phyloP scores from a whole-genome alignment of 2,113 vertebrate genomes.

The Dinomys branickii region DNA sequence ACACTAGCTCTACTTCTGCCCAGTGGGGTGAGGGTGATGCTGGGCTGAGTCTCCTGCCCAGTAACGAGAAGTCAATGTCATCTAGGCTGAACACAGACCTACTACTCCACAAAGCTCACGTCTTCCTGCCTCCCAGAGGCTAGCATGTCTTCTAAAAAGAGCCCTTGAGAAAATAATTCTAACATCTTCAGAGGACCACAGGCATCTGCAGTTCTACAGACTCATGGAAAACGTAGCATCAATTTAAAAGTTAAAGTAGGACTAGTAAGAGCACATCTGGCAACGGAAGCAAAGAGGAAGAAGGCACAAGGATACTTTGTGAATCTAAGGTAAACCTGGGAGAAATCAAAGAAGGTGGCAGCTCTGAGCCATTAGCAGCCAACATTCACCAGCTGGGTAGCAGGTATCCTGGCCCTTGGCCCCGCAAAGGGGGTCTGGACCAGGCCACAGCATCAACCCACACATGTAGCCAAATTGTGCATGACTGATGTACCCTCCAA shows the following conservation, averaged over 20 bases:
- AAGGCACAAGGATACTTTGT: neutral
- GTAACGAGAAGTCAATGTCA: neutral
- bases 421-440: neutral
- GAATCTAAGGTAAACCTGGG: neutral
- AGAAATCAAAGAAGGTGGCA: neutral
- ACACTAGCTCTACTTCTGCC: neutral
- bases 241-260: neutral
- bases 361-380: neutral
- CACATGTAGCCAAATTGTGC: accelerated
- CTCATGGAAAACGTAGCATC: accelerated
- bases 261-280: neutral
- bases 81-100: neutral
- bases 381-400: neutral
- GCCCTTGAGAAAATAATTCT: neutral
- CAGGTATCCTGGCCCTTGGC: too few species aligned
- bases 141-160: neutral
- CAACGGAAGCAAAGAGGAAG: neutral
- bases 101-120: neutral
- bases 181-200: neutral
- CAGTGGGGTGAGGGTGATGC: neutral
- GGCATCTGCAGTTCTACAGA: neutral
- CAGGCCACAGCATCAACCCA: too few species aligned
- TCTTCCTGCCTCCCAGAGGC: constrained; percentile 8
- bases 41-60: neutral
- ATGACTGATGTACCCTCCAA: neutral